Percentiles rank a stretch among this genome's conserved stretches.
These are phyloP conservation scores for Pachyuromys duprasi DNA, from an alignment of 2,797 vertebrate species.

Conservation along the genomic window DNA sequence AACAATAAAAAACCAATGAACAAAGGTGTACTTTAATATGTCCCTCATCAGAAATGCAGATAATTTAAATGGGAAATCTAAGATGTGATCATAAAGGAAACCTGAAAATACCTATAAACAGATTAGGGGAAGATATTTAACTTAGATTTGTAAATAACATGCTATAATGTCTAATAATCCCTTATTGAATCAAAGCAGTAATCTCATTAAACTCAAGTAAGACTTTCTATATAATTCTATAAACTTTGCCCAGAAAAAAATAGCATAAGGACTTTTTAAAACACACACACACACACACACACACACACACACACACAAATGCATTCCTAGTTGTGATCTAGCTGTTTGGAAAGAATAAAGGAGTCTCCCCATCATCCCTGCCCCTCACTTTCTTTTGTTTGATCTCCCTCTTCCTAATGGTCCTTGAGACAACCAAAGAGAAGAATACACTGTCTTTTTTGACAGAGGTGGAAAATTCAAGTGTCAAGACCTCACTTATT, in stretches of 20 bases:
- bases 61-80: constrained; percentile 39
- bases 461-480: neutral
- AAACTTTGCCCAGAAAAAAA: neutral
- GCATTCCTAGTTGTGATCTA: neutral
- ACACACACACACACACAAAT: no score
- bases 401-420: neutral
- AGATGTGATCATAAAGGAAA: neutral
- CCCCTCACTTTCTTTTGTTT: neutral
- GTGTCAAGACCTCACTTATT: neutral
- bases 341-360: neutral
- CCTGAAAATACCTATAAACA: neutral
- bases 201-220: constrained; percentile 30
- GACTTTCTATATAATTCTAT: neutral
- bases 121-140: neutral
- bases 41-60: neutral
- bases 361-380: neutral
- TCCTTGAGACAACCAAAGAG: neutral
- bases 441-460: neutral
- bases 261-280: neutral
- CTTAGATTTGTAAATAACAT: constrained; percentile 40
- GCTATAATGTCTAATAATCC: neutral
- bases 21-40: neutral
- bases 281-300: no score
- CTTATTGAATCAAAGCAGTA: constrained; percentile 12
- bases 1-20: neutral